These are phyloP conservation scores for Gryllus bimaculatus DNA, from an alignment of 1,140 invertebrate species.

Conservation along the genomic window DNA sequence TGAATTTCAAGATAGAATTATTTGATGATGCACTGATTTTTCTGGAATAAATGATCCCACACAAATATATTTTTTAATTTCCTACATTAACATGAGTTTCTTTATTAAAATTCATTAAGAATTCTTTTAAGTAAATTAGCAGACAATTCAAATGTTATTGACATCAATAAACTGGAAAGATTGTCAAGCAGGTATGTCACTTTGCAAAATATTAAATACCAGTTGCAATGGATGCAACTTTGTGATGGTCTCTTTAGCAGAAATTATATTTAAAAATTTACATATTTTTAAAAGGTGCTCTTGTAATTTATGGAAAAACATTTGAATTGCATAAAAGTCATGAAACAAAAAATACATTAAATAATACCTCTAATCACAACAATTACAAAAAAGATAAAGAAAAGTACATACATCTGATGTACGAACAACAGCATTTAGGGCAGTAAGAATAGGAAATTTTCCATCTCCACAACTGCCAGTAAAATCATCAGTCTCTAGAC, in stretches of 20 bases:
- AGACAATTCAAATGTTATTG: too few species aligned
- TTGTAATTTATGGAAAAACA: background rate
- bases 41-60: too few species aligned
- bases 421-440: constrained; percentile 40
- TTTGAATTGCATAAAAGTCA: background rate
- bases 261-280: background rate
- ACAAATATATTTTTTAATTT: too few species aligned
- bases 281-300: background rate
- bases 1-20: too few species aligned
- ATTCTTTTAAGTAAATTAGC: too few species aligned
- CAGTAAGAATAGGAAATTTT: constrained; percentile 46
- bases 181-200: too few species aligned
- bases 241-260: background rate
- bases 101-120: too few species aligned
- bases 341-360: background rate
- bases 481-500: constrained; percentile 66
- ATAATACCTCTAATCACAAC: background rate
- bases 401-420: constrained; percentile 8
- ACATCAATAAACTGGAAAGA: too few species aligned
- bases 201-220: too few species aligned
- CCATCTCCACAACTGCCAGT: constrained; percentile 42
- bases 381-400: background rate
- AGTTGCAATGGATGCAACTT: too few species aligned
- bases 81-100: too few species aligned
- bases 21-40: too few species aligned